phyloP scores from a whole-genome alignment of 2,888 invertebrate genomes.

The Drosophila mimetica region DNA sequence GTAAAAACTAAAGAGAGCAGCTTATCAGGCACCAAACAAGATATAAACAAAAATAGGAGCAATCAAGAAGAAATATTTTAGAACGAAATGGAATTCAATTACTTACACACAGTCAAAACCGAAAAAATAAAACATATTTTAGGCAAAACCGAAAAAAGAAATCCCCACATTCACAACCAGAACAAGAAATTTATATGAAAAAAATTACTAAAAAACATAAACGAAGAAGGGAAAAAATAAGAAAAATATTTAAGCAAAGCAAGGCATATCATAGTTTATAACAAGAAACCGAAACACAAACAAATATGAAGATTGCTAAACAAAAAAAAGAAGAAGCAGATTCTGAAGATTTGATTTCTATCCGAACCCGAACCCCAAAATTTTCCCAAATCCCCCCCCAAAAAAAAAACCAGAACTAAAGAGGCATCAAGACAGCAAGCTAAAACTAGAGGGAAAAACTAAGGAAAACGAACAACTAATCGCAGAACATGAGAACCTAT shows the following conservation, averaged over 20 bases:
- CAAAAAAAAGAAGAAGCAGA: conserved; percentile 77
- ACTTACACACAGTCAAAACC: conserved; percentile 43
- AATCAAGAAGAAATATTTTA: conserved; percentile 65
- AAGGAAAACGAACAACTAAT: conserved; percentile 8
- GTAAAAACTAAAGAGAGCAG: conserved; percentile 51
- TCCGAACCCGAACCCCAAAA: conserved; percentile 1
- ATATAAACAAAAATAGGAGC: conserved; percentile 37
- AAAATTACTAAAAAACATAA: conserved; percentile 44
- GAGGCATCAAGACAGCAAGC: conserved; percentile 40
- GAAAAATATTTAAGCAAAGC: conserved; percentile 79
- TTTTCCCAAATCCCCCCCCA: neutral
- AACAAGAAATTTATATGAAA: conserved; percentile 61
- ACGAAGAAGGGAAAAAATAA: conserved; percentile 19
- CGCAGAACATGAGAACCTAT: conserved; percentile 85
- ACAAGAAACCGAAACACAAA: conserved; percentile 77
- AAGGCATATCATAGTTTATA: conserved; percentile 97
- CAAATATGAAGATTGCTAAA: conserved; percentile 85
- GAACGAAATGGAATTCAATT: conserved; percentile 48
- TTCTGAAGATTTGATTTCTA: conserved; percentile 31
- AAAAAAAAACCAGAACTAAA: conserved; percentile 10
- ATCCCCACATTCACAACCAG: conserved; percentile 36
- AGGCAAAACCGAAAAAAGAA: conserved; percentile 65
- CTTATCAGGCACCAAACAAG: conserved; percentile 67
- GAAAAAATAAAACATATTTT: conserved; percentile 68
- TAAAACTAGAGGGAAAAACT: conserved; percentile 5